Conservation (phyloP, 2,113 vertebrate species). For the Copsychus sechellarum region DNA sequence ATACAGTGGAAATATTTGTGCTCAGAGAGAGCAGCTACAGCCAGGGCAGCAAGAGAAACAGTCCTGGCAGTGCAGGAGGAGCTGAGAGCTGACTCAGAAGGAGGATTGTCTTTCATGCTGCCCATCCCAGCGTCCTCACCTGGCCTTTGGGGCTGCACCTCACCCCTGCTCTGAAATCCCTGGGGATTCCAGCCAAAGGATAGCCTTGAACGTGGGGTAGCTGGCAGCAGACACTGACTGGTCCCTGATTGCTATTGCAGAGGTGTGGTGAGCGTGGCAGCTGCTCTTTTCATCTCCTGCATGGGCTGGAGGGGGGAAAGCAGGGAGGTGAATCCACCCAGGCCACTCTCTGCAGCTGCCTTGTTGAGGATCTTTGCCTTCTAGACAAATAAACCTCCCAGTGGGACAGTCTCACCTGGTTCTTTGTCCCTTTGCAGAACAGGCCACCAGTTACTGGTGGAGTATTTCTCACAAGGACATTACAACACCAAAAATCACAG, state of each 20-base stretch:
- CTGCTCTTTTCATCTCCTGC: conserved; percentile 3
- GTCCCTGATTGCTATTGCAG: conserved; percentile 27
- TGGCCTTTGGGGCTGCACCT: conserved; percentile 20
- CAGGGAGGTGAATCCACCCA: background rate
- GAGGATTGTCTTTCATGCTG: background rate
- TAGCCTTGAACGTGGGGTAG: background rate
- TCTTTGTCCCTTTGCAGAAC: background rate
- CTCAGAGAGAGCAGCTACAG: background rate
- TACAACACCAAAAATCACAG: background rate
- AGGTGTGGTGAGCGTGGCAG: background rate
- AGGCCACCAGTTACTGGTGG: background rate
- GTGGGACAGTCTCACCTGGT: background rate
- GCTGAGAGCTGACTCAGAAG: conserved; percentile 35
- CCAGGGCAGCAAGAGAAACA: conserved; percentile 22
- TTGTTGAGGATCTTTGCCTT: fast-evolving
- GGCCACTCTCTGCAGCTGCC: background rate
- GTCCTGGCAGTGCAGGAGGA: background rate
- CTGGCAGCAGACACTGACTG: background rate
- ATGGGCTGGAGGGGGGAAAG: background rate
- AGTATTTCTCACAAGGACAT: background rate
- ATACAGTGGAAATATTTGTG: conserved; percentile 43
- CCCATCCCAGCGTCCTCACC: background rate
- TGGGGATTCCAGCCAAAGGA: background rate
- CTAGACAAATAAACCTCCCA: background rate
- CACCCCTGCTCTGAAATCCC: background rate